A percentile compares a stretch with the other conserved stretches of the same genome.
Conservation (phyloP, 2,888 invertebrate genomes). For the Piscicola geometra region DNA sequence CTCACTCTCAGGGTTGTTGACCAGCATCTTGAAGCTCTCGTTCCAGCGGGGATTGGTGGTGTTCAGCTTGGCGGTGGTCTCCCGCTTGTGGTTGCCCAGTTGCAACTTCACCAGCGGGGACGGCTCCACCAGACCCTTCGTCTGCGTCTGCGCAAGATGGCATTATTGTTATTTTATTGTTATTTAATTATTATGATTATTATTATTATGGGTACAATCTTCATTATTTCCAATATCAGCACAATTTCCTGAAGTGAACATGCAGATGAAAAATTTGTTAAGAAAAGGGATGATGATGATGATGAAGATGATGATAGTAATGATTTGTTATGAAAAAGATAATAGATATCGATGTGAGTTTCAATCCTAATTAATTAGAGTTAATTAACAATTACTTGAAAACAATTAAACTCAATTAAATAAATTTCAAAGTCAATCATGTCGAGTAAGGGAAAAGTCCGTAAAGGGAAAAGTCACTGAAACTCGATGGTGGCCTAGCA, state of each 20-base stretch:
- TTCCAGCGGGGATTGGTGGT: constrained; percentile 90
- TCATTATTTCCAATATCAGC: no score
- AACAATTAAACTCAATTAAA: no score
- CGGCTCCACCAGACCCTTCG: constrained; percentile 38
- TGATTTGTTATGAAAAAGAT: not conserved
- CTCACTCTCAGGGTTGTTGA: constrained; percentile 84
- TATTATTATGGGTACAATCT: no score
- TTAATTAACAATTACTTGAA: no score
- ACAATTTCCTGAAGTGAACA: no score
- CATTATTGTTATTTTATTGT: no score
- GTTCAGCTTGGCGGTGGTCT: constrained; percentile 56
- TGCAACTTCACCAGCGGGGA: constrained; percentile 72
- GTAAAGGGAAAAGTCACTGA: no score
- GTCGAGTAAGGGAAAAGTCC: no score
- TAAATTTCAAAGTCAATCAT: no score
- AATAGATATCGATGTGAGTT: not conserved
- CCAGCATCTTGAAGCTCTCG: constrained; percentile 85
- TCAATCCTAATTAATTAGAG: not conserved
- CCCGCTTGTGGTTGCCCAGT: constrained; percentile 61
- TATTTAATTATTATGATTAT: no score
- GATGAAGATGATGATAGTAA: not conserved
- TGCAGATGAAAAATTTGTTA: no score
- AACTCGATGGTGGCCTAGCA: no score
- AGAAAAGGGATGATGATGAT: not conserved
- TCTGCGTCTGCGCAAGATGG: constrained; percentile 23